A percentile compares a stretch with the other conserved stretches of the same genome.
These are phyloP conservation scores for Notoglanidium macrostoma DNA, from an alignment of 2,797 vertebrate genomes.

Conservation along the genomic window DNA sequence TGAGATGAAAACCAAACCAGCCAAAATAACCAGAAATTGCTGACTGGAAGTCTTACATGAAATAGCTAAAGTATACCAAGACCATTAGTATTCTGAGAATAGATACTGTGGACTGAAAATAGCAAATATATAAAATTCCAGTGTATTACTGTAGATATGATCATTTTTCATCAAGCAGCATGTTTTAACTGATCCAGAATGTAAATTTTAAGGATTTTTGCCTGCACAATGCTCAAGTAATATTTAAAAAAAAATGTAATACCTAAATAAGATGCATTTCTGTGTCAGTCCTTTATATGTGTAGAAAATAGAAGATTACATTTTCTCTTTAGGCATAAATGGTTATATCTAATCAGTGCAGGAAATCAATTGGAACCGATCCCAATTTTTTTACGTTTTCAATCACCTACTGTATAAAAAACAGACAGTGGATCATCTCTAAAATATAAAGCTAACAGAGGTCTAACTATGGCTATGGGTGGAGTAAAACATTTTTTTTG, in stretches of 20 bases:
- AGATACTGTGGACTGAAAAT: background rate
- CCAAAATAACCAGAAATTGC: background rate
- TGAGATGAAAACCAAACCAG: background rate
- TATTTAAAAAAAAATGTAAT: background rate
- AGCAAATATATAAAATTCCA: background rate
- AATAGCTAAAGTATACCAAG: background rate
- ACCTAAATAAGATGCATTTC: background rate
- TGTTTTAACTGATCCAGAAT: background rate
- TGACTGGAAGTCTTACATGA: background rate
- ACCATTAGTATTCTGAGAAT: background rate
- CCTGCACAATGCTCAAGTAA: background rate
- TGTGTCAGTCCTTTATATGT: background rate
- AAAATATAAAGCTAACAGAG: too few relatives aligned
- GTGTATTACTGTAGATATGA: background rate
- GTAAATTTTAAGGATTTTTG: background rate
- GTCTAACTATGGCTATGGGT: too few relatives aligned
- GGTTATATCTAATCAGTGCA: background rate
- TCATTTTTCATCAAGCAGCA: background rate
- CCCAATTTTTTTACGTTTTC: background rate
- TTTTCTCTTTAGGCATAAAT: background rate
- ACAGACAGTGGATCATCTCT: too few relatives aligned
- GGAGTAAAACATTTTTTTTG: too few relatives aligned
- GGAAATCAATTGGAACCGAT: background rate
- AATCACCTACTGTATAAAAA: too few relatives aligned
- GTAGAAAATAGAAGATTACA: background rate